Evolutionary conservation across 37 sponge, comb jelly and placozoan species (phyloP), one percentile per base, ranked within the genome.

Genomic region (Axinella damicornis): DNA sequence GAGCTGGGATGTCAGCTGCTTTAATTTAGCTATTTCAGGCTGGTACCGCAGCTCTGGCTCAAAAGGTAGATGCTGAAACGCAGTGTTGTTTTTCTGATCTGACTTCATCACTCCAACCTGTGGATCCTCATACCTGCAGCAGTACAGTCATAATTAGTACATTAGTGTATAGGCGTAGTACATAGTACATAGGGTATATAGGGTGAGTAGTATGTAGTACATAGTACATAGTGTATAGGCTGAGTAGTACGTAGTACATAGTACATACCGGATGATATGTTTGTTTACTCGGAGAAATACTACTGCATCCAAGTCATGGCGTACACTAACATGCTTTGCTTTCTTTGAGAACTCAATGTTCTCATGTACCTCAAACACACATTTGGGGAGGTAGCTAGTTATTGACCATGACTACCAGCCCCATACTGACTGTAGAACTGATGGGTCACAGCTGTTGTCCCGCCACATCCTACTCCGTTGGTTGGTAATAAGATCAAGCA

Each of bases 61-160:
- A 2, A 59, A 17, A 13, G 54, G 58, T 31, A 52, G 30, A 22
- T 73, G 6, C 30, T 39, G n/a, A 36, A 73, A 86, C 18, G 52
- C 80, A 17, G 79, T 53, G 46, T 86, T 86, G 53, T 62, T 78
- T 36, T 38, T 55, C 52, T 86, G 87, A 0, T 78, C 87, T 12
- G 39, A 46, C 37, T 79, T 86, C 2, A 40, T 25, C 0, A 34
- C 16, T 52, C 65, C 73, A 52, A 74, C 80, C 18, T 18, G 22
- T 37, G 55, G 36, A 9, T 79, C 20, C 0, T 62, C 52, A 78
- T 79, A 79, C 32, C 87, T 86, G 56, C 63, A 76, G 31, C n/a
- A n/a, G 17, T 31, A 55, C n/a, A n/a, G 27, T 11, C 2, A 14
- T 46, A 12, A 12, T 4, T 12, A 46, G 4, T 46, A 46, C 9